phyloP scores from a whole-genome alignment of 53 echinoderm and acorn worm species.

The Glandiceps talaboti region DNA sequence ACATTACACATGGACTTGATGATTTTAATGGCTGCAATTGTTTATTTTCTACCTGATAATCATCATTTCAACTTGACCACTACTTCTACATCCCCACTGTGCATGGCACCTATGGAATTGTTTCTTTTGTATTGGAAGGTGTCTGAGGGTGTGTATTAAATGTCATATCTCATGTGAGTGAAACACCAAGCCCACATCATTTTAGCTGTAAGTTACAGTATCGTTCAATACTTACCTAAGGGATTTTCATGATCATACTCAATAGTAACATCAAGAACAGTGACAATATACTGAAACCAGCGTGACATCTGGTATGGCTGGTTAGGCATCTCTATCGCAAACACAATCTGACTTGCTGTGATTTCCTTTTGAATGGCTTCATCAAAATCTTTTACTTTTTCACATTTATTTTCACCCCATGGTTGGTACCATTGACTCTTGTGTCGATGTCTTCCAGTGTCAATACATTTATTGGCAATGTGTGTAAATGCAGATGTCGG shows the following conservation, averaged over 20 bases:
- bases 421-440: slow-evolving; percentile 38
- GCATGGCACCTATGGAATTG: too few species aligned
- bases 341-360: slow-evolving; percentile 68
- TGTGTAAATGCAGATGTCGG: slow-evolving; percentile 51
- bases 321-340: slow-evolving; percentile 64
- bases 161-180: too few species aligned
- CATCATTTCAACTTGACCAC: too few species aligned
- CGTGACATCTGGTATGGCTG: slow-evolving; percentile 46
- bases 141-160: too few species aligned
- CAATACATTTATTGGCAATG: slow-evolving; percentile 81
- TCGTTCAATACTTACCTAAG: slow-evolving; percentile 42
- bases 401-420: slow-evolving; percentile 47
- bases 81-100: too few species aligned
- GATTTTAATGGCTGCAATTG: too few species aligned
- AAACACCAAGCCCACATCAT: too few species aligned
- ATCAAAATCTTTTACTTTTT: slow-evolving; percentile 62
- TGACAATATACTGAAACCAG: slow-evolving; percentile 75
- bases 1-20: too few species aligned
- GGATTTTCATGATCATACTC: slow-evolving; percentile 24
- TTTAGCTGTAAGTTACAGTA: too few species aligned
- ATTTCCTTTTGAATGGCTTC: slow-evolving; percentile 56
- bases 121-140: too few species aligned
- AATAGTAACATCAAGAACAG: slow-evolving; percentile 57
- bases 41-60: too few species aligned
- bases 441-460: slow-evolving; percentile 44